phyloP scores from a whole-genome alignment of 2,888 invertebrate species.

The Mythimna ferrago region DNA sequence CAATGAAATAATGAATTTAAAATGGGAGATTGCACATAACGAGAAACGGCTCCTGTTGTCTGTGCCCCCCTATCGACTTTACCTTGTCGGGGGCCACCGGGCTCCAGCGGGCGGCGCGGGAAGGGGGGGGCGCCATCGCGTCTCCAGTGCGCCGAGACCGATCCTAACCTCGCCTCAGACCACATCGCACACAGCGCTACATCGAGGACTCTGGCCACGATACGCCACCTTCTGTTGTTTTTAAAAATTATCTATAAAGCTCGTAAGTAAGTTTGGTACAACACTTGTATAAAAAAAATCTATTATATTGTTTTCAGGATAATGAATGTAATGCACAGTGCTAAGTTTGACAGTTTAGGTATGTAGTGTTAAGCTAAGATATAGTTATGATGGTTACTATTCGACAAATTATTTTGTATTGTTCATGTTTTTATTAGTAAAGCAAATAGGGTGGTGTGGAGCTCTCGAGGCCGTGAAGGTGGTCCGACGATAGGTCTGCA shows the following conservation, averaged over 20 bases:
- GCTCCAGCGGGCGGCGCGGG: conserved; percentile 64
- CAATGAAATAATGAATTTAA: conserved; percentile 78
- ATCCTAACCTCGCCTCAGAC: conserved; percentile 88
- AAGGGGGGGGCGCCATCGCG: conserved; percentile 65
- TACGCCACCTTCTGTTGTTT: conserved; percentile 90
- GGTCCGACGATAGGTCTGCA: conserved; percentile 55
- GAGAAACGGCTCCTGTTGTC: conserved; percentile 82
- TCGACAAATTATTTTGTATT: conserved; percentile 63
- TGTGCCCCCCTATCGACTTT: conserved; percentile 86
- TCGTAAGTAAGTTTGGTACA: conserved; percentile 75
- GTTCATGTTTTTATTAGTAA: conserved; percentile 71
- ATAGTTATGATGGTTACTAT: conserved; percentile 67
- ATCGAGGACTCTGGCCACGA: conserved; percentile 88
- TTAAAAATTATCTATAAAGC: conserved; percentile 89
- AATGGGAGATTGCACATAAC: conserved; percentile 86
- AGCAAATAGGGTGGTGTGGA: conserved; percentile 64
- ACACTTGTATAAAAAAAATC: conserved; percentile 64
- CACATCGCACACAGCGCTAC: conserved; percentile 89
- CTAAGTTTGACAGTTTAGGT: conserved; percentile 66
- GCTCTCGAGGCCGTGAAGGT: conserved; percentile 61
- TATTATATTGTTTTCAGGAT: conserved; percentile 57
- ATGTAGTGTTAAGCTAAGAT: conserved; percentile 67
- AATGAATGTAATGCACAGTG: conserved; percentile 67
- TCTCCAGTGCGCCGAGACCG: conserved; percentile 72
- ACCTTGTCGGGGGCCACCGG: conserved; percentile 78